Conservation (phyloP, 2,797 vertebrate species). For the Hoplostethus atlanticus region DNA sequence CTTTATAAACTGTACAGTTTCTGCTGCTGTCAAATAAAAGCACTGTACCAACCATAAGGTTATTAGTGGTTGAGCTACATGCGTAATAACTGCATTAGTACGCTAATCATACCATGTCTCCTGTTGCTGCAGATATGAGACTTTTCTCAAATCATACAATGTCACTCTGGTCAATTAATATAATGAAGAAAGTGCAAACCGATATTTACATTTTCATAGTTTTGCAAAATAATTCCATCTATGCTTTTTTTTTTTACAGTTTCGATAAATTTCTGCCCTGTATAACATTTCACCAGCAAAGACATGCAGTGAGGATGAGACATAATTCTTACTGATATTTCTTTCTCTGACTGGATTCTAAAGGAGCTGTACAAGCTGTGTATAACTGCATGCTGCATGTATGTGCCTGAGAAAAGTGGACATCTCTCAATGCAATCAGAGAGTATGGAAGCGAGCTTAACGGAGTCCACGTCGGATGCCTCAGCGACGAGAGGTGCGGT, state of each 20-base stretch:
- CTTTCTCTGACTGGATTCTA: background rate
- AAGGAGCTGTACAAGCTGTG: no score
- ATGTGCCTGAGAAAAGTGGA: background rate
- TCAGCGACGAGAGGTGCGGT: conserved; percentile 76
- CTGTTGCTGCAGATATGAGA: background rate
- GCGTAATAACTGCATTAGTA: conserved; percentile 32
- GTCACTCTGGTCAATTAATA: conserved; percentile 23
- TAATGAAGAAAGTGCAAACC: conserved; percentile 55
- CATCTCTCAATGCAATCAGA: background rate
- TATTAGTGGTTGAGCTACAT: conserved; percentile 42
- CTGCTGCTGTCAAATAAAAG: conserved; percentile 59
- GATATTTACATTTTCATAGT: conserved; percentile 63
- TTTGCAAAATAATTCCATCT: conserved; percentile 22
- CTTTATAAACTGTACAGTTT: conserved; percentile 12
- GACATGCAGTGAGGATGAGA: conserved; percentile 19
- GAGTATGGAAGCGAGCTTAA: background rate
- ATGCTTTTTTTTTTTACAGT: conserved; percentile 5
- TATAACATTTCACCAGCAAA: background rate
- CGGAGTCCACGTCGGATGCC: background rate
- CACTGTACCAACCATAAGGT: conserved; percentile 49
- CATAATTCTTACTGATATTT: conserved; percentile 1
- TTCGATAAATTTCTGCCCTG: background rate
- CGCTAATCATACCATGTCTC: conserved; percentile 23
- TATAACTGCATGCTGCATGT: no score
- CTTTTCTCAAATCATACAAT: conserved; percentile 4